phyloP scores from a whole-genome alignment of 1,140 invertebrate genomes.

The Hycleus cichorii region DNA sequence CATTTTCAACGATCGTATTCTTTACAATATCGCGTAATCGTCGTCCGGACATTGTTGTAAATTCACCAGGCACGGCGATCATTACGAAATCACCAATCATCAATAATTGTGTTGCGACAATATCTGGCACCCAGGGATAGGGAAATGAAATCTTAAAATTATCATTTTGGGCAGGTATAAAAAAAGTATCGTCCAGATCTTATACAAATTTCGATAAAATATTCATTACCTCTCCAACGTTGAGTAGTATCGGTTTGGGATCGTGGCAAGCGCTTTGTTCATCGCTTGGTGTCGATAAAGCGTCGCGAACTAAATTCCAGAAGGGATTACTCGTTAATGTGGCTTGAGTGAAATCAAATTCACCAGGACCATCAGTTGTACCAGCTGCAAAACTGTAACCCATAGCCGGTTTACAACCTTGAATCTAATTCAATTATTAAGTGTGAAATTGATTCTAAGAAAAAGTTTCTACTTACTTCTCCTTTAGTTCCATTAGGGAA shows the following conservation, averaged over 20 bases:
- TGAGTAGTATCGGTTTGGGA: constrained; percentile 81
- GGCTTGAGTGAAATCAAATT: constrained; percentile 80
- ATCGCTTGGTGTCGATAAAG: constrained; percentile 60
- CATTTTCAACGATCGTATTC: constrained; percentile 44
- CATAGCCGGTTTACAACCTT: constrained; percentile 78
- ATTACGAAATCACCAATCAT: constrained; percentile 69
- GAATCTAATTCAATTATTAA: constrained; percentile 41
- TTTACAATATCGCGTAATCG: constrained; percentile 61
- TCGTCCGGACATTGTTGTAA: constrained; percentile 91
- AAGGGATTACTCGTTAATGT: constrained; percentile 65
- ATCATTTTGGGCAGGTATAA: too few species aligned
- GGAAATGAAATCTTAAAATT: constrained; percentile 67
- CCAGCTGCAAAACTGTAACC: constrained; percentile 92
- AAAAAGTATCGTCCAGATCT: too few species aligned
- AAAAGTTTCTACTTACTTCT: constrained; percentile 40
- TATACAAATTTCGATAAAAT: neutral
- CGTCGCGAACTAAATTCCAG: constrained; percentile 71
- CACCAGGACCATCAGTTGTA: constrained; percentile 88
- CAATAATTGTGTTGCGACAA: constrained; percentile 76
- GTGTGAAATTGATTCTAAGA: neutral
- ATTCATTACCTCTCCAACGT: constrained; percentile 67
- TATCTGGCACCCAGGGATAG: constrained; percentile 80
- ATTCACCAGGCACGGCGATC: constrained; percentile 82
- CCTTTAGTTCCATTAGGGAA: constrained; percentile 46
- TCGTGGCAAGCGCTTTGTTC: constrained; percentile 64